Base-by-base conservation (phyloP, 2,888 invertebrate species). In the Phaonia tiefii region DNA sequence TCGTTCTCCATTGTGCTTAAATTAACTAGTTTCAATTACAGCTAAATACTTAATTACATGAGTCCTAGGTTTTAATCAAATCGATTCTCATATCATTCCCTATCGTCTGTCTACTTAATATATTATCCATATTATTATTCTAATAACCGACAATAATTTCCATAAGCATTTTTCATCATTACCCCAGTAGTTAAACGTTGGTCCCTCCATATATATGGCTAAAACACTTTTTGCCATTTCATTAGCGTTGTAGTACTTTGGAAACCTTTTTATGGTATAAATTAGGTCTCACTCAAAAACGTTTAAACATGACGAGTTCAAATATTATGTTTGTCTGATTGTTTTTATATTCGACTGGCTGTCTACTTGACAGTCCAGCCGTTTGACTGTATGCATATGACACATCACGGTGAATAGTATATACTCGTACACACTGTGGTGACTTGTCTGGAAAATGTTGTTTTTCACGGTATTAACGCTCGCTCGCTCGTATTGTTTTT, bases 201-300 rank as follows among this genome's bases (percentile, higher is more conserved):
- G 11, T 17, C 44, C n/a, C n/a, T 13, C n/a, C 17, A n/a, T 15
- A 46, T 46, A 46, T 46, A 15, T 46, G 46, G 46, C n/a, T 1
- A 46, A 15, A 46, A 15, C 17, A 15, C 46, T 46, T 44, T 10
- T 15, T 46, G 46, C 44, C 44, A 44, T n/a, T 17, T 15, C 44
- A 51, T 56, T 51, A 13, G 17, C 49, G 31, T 73, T 42, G 11
- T 22, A n/a, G 17, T 39, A 46, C 46, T n/a, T 15, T 56, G n/a
- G 42, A 26, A 67, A 71, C 39, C 70, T 79, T 70, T 65, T 26
- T 65, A 49, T 65, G 54, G 31, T 49, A 66, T 51, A 79, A 70
- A 75, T 79, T 67, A 75, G 71, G 15, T 60, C 2, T 66, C 56
- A 56, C 8, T 3, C 3, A 31, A 31, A 31, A 54, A 75, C 63